phyloP scores from a whole-genome alignment of 1,140 invertebrate genomes.

The Leucophenga varia region DNA sequence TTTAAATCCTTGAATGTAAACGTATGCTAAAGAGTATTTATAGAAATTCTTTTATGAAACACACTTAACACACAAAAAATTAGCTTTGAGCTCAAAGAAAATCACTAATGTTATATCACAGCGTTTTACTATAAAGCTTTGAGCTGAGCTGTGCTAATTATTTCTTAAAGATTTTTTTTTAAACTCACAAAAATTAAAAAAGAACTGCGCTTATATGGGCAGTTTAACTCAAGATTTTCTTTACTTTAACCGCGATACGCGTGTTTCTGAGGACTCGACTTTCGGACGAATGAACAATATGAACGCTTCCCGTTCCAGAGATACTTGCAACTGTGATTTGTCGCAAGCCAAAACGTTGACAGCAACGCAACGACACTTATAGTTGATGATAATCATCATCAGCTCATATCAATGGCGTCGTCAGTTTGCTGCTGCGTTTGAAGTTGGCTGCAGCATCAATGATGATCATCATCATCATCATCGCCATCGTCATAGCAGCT shows the following conservation, averaged over 20 bases:
- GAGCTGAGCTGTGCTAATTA: no score
- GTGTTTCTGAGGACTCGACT: constrained; percentile 19
- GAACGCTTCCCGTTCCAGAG: constrained; percentile 37
- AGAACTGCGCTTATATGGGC: no score
- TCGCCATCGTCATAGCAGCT: constrained; percentile 18
- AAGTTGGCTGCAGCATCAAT: constrained; percentile 15
- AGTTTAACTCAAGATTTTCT: not conserved
- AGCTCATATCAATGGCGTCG: constrained; percentile 10
- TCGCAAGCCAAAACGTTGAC: constrained; percentile 14
- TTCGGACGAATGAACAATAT: constrained; percentile 22
- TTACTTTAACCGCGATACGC: constrained; percentile 19
- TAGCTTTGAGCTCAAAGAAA: no score
- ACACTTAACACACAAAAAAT: no score
- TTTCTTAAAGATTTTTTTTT: constrained; percentile 10
- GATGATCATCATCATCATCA: constrained; percentile 7
- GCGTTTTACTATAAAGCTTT: no score
- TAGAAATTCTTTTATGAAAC: no score
- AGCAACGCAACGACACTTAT: constrained; percentile 10
- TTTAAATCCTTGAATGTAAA: no score
- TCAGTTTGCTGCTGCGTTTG: constrained; percentile 7
- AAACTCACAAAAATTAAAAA: no score
- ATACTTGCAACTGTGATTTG: constrained; percentile 20
- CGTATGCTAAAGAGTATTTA: no score
- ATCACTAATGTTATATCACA: no score
- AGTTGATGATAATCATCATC: not conserved